phyloP scores from a whole-genome alignment of 2,113 vertebrate genomes.

The Otocyon megalotis region DNA sequence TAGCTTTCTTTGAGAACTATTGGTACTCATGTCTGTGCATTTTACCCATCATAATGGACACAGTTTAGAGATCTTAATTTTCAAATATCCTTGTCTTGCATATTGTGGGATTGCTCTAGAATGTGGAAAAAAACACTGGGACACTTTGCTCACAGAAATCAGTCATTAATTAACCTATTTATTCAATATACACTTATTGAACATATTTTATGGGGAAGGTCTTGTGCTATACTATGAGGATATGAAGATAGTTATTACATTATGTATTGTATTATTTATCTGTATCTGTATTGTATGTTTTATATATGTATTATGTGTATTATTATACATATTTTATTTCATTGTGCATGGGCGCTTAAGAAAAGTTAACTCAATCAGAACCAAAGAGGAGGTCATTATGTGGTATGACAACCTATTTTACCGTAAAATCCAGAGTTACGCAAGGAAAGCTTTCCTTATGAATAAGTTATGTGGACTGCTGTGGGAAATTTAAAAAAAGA shows the following conservation, averaged over 20 bases:
- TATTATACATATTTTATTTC: neutral
- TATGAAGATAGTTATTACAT: neutral
- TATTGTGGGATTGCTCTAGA: neutral
- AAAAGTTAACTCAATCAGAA: conserved; percentile 6
- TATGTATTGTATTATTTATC: too few species aligned
- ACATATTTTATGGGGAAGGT: neutral
- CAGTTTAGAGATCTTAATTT: neutral
- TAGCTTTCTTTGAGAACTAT: neutral
- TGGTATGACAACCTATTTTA: neutral
- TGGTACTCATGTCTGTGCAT: neutral
- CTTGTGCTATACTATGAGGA: neutral
- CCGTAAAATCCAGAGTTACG: conserved; percentile 12
- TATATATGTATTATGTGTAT: too few species aligned
- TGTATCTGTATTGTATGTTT: too few species aligned
- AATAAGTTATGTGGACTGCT: neutral
- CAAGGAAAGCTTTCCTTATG: neutral
- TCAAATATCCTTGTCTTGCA: neutral
- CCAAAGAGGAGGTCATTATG: neutral
- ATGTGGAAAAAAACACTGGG: neutral
- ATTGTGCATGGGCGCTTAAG: neutral
- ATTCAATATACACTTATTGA: neutral
- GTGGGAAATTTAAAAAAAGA: neutral
- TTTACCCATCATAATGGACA: neutral
- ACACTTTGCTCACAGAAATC: neutral
- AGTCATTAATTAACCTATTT: neutral